phyloP scores from a whole-genome alignment of 2,113 vertebrate genomes.

The Lophotis ruficrista region DNA sequence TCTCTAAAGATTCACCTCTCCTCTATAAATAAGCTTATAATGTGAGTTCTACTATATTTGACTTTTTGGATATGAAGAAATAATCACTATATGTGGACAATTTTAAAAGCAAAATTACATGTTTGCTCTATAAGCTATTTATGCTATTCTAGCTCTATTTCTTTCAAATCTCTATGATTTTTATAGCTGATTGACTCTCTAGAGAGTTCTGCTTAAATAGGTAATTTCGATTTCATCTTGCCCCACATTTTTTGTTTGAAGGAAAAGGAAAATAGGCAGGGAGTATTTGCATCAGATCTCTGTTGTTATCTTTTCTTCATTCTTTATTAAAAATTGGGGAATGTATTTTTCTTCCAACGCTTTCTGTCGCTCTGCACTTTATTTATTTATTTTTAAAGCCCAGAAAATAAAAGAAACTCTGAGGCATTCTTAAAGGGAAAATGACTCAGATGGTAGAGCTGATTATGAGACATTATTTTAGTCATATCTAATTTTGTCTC shows the following conservation, averaged over 20 bases:
- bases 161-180: background rate
- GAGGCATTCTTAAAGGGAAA: background rate
- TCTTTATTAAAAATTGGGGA: background rate
- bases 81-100: background rate
- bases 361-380: background rate
- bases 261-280: background rate
- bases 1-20: background rate
- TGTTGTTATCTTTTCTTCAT: background rate
- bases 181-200: background rate
- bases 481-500: constrained; percentile 4
- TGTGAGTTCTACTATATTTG: background rate
- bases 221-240: background rate
- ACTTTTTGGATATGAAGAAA: background rate
- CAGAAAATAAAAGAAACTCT: background rate
- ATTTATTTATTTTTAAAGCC: background rate
- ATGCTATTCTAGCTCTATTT: background rate
- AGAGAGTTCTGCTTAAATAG: background rate
- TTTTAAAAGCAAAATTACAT: background rate
- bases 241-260: background rate
- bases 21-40: background rate
- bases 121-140: background rate
- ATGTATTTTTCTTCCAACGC: background rate
- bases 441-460: background rate
- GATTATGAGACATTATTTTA: background rate
- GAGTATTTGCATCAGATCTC: background rate